A percentile compares a stretch with the other conserved stretches of the same genome.
Conservation (phyloP, 2,113 vertebrate species). For the Carettochelys insculpta region DNA sequence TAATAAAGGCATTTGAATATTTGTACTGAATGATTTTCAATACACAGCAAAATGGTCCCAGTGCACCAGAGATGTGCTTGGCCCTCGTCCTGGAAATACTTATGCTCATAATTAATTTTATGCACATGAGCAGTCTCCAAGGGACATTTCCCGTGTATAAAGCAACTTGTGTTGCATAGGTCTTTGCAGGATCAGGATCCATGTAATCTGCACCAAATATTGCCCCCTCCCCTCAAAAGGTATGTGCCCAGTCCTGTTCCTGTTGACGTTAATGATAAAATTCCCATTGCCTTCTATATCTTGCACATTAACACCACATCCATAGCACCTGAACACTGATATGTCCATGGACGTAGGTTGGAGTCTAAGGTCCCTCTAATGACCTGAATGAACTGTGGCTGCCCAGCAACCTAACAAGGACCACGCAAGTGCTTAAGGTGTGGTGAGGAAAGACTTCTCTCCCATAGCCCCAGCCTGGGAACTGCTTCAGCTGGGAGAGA, state of each 20-base stretch:
- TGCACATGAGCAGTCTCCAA: background rate
- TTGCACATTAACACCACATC: background rate
- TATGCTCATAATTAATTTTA: background rate
- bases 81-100: background rate
- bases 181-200: background rate
- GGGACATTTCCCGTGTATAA: background rate
- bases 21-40: background rate
- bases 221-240: no score
- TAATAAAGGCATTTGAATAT: background rate
- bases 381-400: no score
- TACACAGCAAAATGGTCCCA: background rate
- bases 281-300: background rate
- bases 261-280: background rate
- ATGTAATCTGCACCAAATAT: background rate
- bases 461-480: no score
- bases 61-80: background rate
- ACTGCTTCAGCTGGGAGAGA: no score
- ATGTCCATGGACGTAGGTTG: background rate
- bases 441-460: no score
- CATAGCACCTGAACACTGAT: background rate
- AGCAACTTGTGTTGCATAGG: background rate
- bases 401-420: no score
- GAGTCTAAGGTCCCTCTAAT: no score
- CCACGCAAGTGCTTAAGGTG: no score
- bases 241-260: background rate